A percentile compares a stretch with the other conserved stretches of the same genome.
Conservation (phyloP, 2,888 invertebrate species). For the Linnaemya tessellans region DNA sequence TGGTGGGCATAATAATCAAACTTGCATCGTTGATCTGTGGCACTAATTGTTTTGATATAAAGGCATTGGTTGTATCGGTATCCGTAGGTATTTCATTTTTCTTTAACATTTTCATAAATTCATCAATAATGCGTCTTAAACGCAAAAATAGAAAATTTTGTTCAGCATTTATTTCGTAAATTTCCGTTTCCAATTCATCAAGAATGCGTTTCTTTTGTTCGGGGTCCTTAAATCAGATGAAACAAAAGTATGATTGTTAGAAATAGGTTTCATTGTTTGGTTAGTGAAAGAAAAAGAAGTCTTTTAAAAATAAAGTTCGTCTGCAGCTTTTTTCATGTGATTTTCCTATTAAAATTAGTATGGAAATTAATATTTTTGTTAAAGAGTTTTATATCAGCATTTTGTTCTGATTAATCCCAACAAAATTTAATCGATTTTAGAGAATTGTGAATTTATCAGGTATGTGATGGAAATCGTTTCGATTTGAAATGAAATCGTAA, state of each 20-base stretch:
- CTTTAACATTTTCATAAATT: constrained; percentile 77
- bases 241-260: background rate
- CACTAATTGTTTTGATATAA: constrained; percentile 78
- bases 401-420: too few relatives aligned
- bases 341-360: background rate
- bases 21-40: constrained; percentile 76
- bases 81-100: constrained; percentile 76
- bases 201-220: constrained; percentile 78
- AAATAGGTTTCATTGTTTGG: background rate
- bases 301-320: too few relatives aligned
- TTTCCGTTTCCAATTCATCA: constrained; percentile 80
- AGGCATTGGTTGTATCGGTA: constrained; percentile 75
- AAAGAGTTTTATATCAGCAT: too few relatives aligned
- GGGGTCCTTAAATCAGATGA: constrained; percentile 74
- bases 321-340: background rate
- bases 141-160: constrained; percentile 78
- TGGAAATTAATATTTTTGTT: too few relatives aligned
- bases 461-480: too few relatives aligned
- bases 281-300: too few relatives aligned
- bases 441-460: too few relatives aligned
- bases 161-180: constrained; percentile 81
- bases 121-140: constrained; percentile 77
- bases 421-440: too few relatives aligned
- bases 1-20: constrained; percentile 76
- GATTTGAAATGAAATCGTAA: too few relatives aligned